Conservation (phyloP, 2,888 invertebrate genomes). For the Pristionchus fissidentatus region DNA sequence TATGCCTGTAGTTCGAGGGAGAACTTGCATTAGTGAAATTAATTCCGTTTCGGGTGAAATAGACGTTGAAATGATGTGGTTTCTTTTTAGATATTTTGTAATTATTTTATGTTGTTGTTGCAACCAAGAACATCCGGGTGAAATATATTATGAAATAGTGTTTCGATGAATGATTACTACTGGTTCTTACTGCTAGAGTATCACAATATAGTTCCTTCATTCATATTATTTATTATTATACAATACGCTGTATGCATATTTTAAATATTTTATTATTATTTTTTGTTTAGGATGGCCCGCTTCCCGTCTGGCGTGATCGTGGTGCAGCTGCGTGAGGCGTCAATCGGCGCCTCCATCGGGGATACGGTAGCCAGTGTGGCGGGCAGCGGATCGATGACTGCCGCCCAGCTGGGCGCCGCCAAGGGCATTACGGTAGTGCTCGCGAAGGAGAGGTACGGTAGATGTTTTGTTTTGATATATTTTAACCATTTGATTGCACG, state of each 20-base stretch:
- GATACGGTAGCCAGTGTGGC: conserved; percentile 76
- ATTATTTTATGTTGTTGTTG: neutral
- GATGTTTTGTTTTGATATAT: no score
- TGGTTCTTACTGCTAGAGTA: no score
- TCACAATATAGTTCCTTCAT: no score
- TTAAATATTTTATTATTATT: conserved; percentile 70
- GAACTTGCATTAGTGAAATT: no score
- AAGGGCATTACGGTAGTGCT: conserved; percentile 89
- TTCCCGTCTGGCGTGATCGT: conserved; percentile 97
- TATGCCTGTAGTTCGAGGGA: no score
- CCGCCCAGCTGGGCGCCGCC: conserved; percentile 85
- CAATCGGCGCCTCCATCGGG: conserved; percentile 77
- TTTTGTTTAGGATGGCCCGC: conserved; percentile 84
- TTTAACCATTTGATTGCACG: no score
- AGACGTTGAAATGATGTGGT: no score
- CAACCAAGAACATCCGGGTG: no score
- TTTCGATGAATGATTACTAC: no score
- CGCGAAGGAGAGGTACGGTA: conserved; percentile 84
- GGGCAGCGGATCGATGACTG: conserved; percentile 81
- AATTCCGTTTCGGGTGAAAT: no score
- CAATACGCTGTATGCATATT: neutral
- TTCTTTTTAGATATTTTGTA: neutral
- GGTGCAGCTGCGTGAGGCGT: conserved; percentile 84
- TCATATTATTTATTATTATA: neutral
- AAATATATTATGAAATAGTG: no score